Percentiles rank a stretch among this genome's conserved stretches.
phyloP scores from a whole-genome alignment of 2,113 vertebrate genomes.

The Melanostigma gelatinosum region DNA sequence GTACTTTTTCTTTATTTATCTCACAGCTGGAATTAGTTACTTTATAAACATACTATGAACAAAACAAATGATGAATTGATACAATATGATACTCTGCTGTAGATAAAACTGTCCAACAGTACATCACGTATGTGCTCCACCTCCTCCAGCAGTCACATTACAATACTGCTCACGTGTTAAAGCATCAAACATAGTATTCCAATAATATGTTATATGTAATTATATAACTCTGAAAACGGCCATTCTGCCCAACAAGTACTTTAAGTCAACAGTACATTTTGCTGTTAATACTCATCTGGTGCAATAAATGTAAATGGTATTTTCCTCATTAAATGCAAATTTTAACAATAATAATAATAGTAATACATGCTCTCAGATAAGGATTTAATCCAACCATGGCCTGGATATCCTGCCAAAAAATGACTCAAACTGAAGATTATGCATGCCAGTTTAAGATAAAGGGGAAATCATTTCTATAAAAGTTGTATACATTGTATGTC shows the following conservation, averaged over 20 bases:
- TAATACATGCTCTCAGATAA: background rate
- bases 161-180: background rate
- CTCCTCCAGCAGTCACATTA: background rate
- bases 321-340: background rate
- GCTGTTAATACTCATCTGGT: background rate
- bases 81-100: background rate
- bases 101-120: background rate
- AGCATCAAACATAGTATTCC: background rate
- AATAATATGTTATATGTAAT: background rate
- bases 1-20: no score
- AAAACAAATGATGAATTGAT: background rate
- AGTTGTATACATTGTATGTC: background rate
- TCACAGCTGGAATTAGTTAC: background rate
- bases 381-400: background rate
- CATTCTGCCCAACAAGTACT: background rate
- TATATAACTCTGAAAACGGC: background rate
- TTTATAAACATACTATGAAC: background rate
- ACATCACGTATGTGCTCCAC: background rate
- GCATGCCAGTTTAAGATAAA: background rate
- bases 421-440: background rate
- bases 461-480: background rate
- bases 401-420: background rate
- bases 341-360: background rate
- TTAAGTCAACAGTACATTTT: background rate
- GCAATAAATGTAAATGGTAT: background rate